Evolutionary conservation across 2,797 vertebrate species (phyloP).

Genomic region (Iguana delicatissima): DNA sequence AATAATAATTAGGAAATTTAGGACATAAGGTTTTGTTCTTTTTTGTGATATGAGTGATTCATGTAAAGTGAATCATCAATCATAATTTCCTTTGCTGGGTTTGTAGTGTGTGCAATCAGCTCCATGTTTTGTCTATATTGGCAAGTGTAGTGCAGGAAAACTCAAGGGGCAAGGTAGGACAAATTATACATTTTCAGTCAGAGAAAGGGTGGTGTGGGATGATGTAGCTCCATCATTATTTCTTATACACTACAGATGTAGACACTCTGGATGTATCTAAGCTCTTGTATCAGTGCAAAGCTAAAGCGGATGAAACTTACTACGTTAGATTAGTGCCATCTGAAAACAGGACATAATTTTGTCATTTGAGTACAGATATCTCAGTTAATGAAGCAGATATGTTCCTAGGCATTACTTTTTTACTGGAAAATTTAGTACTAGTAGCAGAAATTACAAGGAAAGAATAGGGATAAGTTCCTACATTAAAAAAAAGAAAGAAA

Average conservation of each 20-base stretch:
- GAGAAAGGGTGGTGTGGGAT: background rate
- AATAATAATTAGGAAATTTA: background rate
- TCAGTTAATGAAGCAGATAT: no score
- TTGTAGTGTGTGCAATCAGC: background rate
- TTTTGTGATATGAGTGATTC: conserved; percentile 17
- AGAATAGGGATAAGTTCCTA: no score
- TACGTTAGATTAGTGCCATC: background rate
- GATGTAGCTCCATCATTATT: background rate
- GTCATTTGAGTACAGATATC: conserved; percentile 12
- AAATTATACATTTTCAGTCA: background rate
- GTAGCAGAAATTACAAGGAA: no score
- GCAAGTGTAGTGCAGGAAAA: background rate
- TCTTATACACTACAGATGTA: background rate
- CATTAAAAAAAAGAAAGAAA: no score
- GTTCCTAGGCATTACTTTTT: no score
- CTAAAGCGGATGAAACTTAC: background rate
- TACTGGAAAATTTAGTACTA: no score
- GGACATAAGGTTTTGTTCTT: background rate
- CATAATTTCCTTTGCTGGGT: conserved; percentile 7
- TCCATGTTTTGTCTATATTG: background rate
- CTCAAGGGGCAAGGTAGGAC: background rate
- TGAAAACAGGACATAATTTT: background rate
- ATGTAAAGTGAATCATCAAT: conserved; percentile 5
- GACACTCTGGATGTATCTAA: background rate
- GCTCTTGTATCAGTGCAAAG: background rate